Evolutionary conservation across 2,797 vertebrate genomes (phyloP).

Genomic region (Channa striata): DNA sequence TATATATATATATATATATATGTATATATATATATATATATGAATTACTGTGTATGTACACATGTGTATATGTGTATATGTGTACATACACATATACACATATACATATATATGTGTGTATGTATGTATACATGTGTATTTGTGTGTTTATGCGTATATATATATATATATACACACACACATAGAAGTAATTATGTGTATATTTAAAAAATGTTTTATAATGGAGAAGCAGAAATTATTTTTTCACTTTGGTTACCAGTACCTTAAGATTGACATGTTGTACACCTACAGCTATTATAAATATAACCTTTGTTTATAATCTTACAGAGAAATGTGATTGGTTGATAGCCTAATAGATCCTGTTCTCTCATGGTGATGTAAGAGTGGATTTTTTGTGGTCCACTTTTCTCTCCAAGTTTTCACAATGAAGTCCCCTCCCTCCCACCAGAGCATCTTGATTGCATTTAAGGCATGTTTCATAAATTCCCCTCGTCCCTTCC

Average conservation of each 20-base stretch:
- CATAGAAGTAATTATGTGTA: not conserved
- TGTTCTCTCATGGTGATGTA: constrained; percentile 40
- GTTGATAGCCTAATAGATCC: not conserved
- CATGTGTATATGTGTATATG: too few species aligned
- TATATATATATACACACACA: too few species aligned
- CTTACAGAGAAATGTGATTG: not conserved
- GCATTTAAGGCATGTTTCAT: constrained; percentile 67
- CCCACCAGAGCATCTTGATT: constrained; percentile 70
- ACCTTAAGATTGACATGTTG: not conserved
- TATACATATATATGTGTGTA: too few species aligned
- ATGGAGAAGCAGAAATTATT: not conserved
- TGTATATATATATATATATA: too few species aligned
- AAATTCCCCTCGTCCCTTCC: constrained; percentile 41
- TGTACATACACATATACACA: too few species aligned
- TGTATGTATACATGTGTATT: too few species aligned
- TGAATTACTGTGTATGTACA: too few species aligned
- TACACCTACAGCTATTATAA: not conserved
- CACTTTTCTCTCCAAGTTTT: constrained; percentile 54
- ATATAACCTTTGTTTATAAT: not conserved
- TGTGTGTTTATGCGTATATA: too few species aligned
- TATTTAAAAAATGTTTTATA: not conserved
- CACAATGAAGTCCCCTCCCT: constrained; percentile 62
- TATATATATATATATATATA: too few species aligned
- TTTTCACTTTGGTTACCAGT: not conserved
- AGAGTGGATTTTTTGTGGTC: constrained; percentile 52